Base-by-base conservation (phyloP, 2,888 invertebrate species). In the Apamea epomidion region DNA sequence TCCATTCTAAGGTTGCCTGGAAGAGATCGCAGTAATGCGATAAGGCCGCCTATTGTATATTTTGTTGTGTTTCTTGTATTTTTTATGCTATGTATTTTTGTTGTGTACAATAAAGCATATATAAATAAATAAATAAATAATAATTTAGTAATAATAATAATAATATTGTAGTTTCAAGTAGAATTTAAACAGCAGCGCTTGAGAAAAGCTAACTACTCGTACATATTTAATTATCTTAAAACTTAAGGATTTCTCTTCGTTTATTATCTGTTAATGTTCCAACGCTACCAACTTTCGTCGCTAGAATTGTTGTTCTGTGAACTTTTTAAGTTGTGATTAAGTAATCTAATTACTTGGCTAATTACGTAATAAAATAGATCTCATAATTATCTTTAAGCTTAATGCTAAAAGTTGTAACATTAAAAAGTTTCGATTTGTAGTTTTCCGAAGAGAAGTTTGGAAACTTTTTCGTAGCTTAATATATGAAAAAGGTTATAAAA, bases 211-310 rank as follows among this genome's bases (percentile, higher is more conserved):
- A 42, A n/a, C 51, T 70, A 16, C 16, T 51, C n/a, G 32, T 37
- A n/a, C 18, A 25, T 48, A 32, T 69, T 48, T n/a, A 6, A 42
- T 7, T 51, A 75, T 42, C n/a, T 16, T 7, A 51, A 37, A 45
- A 75, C 37, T 75, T 21, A 29, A 51, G 10, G 5, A 42, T 72
- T 29, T 71, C 37, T 21, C 29, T 54, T 42, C 16, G 29, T 42
- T 32, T 32, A 32, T 74, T 74, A 74, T 54, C 12, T 58, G 29
- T 29, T 12, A 58, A 74, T 42, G 74, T 76, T 74, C 25, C 18
- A 0, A 45, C 4, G 29, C 54, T 75, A 74, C 18, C 12, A 76
- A 58, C 54, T 75, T 74, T 45, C 18, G 54, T 25, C 42, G 29
- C 73, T 58, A 32, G 29, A 76, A 25, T 12, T 58, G 42, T 45